phyloP scores from a whole-genome alignment of 2,888 invertebrate genomes.

The Noctua pronuba region DNA sequence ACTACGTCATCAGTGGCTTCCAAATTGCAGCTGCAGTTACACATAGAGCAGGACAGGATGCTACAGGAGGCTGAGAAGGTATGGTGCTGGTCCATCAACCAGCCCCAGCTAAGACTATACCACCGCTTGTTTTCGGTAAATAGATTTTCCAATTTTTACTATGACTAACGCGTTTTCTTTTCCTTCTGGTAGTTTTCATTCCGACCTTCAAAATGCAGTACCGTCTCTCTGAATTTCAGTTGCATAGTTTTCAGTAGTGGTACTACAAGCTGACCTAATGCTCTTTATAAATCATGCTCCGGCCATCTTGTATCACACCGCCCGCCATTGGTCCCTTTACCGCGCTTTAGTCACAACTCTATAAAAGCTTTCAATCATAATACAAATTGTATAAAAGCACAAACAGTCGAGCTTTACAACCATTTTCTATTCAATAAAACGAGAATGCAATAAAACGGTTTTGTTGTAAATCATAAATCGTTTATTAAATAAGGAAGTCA shows the following conservation, averaged over 20 bases:
- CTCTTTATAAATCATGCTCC: conserved; percentile 5
- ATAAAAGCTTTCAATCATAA: conserved; percentile 21
- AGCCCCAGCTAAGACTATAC: neutral
- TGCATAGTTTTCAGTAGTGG: neutral
- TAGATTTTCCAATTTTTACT: neutral
- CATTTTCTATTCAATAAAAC: conserved; percentile 17
- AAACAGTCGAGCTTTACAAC: conserved; percentile 18
- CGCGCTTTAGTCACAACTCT: neutral
- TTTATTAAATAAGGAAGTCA: conserved; percentile 39
- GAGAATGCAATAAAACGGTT: conserved; percentile 26
- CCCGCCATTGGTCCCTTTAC: neutral
- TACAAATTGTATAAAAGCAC: conserved; percentile 11
- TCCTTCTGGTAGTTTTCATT: neutral
- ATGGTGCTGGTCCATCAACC: neutral
- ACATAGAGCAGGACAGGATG: neutral
- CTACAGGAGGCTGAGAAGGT: neutral
- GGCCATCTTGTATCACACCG: neutral
- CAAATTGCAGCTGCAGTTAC: neutral
- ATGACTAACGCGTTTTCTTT: neutral
- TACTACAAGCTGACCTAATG: neutral
- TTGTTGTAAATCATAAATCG: conserved; percentile 22
- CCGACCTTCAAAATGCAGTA: neutral
- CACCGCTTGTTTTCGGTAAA: neutral
- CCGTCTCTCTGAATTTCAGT: neutral
- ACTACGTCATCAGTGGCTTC: neutral